Conservation (phyloP, 1,140 invertebrate genomes). For the Aphis gossypii region DNA sequence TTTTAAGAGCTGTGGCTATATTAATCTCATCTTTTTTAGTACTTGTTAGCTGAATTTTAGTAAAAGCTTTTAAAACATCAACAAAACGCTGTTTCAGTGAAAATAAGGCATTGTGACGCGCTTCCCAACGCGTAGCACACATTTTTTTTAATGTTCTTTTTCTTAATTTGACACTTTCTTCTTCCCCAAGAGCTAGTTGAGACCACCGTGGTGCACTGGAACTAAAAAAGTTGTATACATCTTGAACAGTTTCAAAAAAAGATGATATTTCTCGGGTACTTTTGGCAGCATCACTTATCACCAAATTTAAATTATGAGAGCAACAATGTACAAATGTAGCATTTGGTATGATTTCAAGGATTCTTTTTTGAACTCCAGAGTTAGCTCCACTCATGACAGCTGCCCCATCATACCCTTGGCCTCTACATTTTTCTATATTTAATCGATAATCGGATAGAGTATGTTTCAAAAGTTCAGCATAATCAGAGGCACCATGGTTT, state of each 20-base stretch:
- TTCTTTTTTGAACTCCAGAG: constrained; percentile 8
- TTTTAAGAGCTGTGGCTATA: too few species aligned
- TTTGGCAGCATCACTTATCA: neutral
- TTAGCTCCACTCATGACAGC: neutral
- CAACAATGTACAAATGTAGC: constrained; percentile 23
- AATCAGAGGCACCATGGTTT: too few species aligned
- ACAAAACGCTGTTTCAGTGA: too few species aligned
- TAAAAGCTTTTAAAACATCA: too few species aligned
- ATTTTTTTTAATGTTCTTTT: neutral
- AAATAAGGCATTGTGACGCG: too few species aligned
- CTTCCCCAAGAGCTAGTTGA: neutral
- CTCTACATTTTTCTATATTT: neutral
- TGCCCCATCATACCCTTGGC: constrained; percentile 1
- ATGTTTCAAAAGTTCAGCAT: neutral
- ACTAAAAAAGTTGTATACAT: constrained; percentile 31
- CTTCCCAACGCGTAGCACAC: neutral
- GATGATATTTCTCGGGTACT: neutral
- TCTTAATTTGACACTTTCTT: neutral
- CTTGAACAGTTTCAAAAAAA: constrained; percentile 32
- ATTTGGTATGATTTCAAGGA: neutral
- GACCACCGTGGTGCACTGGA: neutral
- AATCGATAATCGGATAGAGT: neutral
- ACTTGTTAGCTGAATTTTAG: too few species aligned
- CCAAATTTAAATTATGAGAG: constrained; percentile 19
- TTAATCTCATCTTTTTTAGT: too few species aligned